These are phyloP conservation scores for Dreissena rostriformis DNA, from an alignment of 1,140 invertebrate species.

Conservation along the genomic window DNA sequence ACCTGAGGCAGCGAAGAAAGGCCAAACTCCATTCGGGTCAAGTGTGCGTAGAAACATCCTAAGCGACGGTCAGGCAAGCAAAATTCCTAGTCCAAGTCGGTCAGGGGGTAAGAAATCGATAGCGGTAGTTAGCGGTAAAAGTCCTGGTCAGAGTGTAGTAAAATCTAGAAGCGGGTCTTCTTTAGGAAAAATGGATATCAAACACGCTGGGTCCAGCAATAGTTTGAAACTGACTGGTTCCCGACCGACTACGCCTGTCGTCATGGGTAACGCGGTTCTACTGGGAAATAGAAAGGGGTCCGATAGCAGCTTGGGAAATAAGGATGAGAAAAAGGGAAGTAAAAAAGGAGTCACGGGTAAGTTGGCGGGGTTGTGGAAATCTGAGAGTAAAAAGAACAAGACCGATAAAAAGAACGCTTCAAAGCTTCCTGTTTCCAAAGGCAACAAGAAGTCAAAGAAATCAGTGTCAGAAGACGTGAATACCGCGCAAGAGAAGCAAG, in stretches of 20 bases:
- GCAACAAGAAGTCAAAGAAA: slow-evolving; percentile 32
- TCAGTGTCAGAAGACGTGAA: not conserved
- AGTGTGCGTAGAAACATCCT: not conserved
- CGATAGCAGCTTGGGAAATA: slow-evolving; percentile 70
- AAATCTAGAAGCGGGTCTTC: slow-evolving; percentile 65
- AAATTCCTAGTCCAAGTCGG: slow-evolving; percentile 48
- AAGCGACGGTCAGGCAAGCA: slow-evolving; percentile 47
- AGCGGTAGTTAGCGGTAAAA: slow-evolving; percentile 22
- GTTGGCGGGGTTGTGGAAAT: slow-evolving; percentile 94
- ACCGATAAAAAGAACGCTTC: slow-evolving; percentile 59
- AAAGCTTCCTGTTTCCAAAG: slow-evolving; percentile 60
- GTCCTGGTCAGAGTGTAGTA: slow-evolving; percentile 50
- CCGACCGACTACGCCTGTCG: slow-evolving; percentile 70
- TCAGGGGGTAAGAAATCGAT: slow-evolving; percentile 55
- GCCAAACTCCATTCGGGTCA: slow-evolving; percentile 46
- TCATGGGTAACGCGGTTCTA: slow-evolving; percentile 31
- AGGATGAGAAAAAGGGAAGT: slow-evolving; percentile 61
- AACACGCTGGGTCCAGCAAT: slow-evolving; percentile 53
- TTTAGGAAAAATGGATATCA: slow-evolving; percentile 61
- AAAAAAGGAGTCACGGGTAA: slow-evolving; percentile 90
- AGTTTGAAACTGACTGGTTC: slow-evolving; percentile 67
- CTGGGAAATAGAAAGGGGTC: slow-evolving; percentile 70
- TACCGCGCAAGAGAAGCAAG: not conserved
- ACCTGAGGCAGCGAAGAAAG: slow-evolving; percentile 40
- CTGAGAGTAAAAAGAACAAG: slow-evolving; percentile 77